Conservation (phyloP, 2,888 invertebrate species). For the Chelonus formosanus region DNA sequence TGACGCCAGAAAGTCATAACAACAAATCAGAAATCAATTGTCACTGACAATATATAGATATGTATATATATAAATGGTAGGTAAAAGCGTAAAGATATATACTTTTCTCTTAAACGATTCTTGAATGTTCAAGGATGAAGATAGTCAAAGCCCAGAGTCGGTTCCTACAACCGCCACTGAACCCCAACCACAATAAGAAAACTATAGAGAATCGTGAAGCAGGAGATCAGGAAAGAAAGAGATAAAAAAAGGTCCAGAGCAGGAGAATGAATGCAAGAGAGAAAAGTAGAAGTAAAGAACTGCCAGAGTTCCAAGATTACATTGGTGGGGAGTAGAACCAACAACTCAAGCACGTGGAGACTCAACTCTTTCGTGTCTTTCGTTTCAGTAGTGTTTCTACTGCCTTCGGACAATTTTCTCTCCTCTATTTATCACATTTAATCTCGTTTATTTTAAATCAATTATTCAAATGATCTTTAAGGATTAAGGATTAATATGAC, state of each 20-base stretch:
- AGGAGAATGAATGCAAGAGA: constrained; percentile 33
- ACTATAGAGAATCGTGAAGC: constrained; percentile 31
- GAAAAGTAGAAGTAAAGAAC: constrained; percentile 31
- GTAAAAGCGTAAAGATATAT: too few species aligned
- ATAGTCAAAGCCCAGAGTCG: constrained; percentile 27
- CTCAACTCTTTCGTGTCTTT: constrained; percentile 50
- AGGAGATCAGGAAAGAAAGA: constrained; percentile 40
- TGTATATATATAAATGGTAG: background rate
- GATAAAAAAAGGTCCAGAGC: constrained; percentile 28
- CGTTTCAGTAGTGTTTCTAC: constrained; percentile 57
- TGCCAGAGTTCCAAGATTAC: constrained; percentile 26
- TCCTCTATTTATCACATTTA: background rate
- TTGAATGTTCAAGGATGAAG: constrained; percentile 28
- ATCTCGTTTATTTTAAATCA: background rate
- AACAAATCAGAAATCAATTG: constrained; percentile 11
- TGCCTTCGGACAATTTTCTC: constrained; percentile 54
- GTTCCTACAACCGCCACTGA: constrained; percentile 10
- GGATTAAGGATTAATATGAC: too few species aligned
- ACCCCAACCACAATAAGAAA: constrained; percentile 23
- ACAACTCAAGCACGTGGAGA: constrained; percentile 60
- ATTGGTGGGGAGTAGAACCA: constrained; percentile 45
- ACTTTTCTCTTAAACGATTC: background rate
- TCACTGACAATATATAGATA: background rate
- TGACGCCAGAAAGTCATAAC: background rate
- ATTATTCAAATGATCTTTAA: background rate